phyloP scores from a whole-genome alignment of 2,888 invertebrate genomes.

The Drosophila atroscutellata region DNA sequence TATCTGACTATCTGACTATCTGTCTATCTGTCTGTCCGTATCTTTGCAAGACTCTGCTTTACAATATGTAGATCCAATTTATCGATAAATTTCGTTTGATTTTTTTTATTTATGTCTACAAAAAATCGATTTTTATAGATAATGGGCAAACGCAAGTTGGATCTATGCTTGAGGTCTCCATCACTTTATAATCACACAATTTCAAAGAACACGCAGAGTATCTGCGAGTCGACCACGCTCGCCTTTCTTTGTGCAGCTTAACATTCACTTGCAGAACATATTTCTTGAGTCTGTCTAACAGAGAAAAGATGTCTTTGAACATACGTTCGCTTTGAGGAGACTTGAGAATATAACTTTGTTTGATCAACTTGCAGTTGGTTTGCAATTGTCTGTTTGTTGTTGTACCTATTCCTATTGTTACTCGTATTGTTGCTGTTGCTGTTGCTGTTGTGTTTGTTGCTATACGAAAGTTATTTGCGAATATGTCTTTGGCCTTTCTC shows the following conservation, averaged over 20 bases:
- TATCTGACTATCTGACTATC: no score
- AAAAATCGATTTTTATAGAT: neutral
- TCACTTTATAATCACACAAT: neutral
- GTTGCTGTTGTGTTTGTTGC: conserved; percentile 20
- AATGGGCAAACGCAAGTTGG: neutral
- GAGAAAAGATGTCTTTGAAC: conserved; percentile 20
- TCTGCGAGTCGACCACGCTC: neutral
- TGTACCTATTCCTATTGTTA: conserved; percentile 5
- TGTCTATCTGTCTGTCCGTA: neutral
- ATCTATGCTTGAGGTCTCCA: no score
- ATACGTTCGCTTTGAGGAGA: conserved; percentile 35
- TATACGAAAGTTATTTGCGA: conserved; percentile 23
- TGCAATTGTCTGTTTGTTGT: neutral
- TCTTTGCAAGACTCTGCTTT: neutral
- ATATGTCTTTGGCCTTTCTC: conserved; percentile 1
- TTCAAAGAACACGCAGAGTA: neutral
- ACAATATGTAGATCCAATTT: neutral
- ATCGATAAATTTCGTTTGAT: neutral
- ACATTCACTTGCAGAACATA: neutral
- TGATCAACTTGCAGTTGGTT: conserved; percentile 27
- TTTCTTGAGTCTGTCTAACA: neutral
- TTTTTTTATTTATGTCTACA: neutral
- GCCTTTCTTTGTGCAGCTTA: neutral
- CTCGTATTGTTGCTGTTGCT: conserved; percentile 13
- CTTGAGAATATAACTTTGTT: conserved; percentile 44